A percentile compares a stretch with the other conserved stretches of the same genome.
Evolutionary conservation across 1,140 invertebrate species (phyloP).

Genomic region (Capitella teleta): DNA sequence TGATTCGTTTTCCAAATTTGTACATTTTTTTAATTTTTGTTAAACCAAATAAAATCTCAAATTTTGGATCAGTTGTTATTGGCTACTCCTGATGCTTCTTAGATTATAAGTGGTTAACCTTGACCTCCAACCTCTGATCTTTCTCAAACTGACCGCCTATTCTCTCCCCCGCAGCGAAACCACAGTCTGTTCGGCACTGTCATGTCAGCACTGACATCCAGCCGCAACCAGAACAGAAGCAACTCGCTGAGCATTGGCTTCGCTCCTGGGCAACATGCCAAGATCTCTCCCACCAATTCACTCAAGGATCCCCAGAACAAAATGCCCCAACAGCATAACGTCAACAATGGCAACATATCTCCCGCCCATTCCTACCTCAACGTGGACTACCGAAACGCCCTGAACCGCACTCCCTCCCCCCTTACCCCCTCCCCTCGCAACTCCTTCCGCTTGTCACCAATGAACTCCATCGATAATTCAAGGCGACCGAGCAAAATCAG

Average conservation of each 20-base stretch:
- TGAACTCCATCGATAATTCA: slow-evolving; percentile 8
- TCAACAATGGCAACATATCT: slow-evolving; percentile 25
- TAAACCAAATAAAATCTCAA: too few relatives aligned
- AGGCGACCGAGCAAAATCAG: slow-evolving; percentile 12
- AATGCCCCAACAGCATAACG: slow-evolving; percentile 30
- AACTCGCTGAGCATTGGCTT: slow-evolving; percentile 11
- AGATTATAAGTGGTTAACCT: too few relatives aligned
- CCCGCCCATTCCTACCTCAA: slow-evolving; percentile 24
- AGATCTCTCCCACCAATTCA: not conserved
- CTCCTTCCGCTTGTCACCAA: slow-evolving; percentile 11
- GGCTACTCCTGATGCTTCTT: too few relatives aligned
- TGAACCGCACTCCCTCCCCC: slow-evolving; percentile 24
- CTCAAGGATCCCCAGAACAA: too few relatives aligned
- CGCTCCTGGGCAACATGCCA: not conserved
- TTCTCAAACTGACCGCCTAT: too few relatives aligned
- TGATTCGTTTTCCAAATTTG: too few relatives aligned
- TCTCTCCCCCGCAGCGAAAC: slow-evolving; percentile 62
- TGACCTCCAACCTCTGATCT: too few relatives aligned
- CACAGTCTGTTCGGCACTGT: slow-evolving; percentile 82
- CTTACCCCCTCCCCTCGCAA: slow-evolving; percentile 11
- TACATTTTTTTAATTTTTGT: too few relatives aligned
- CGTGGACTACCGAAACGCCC: slow-evolving; percentile 25
- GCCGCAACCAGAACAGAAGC: slow-evolving; percentile 4
- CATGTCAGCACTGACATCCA: slow-evolving; percentile 32
- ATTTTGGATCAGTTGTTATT: too few relatives aligned